These are phyloP conservation scores for Nothobranchius furzeri DNA, from an alignment of 2,113 vertebrate species.

Conservation along the genomic window DNA sequence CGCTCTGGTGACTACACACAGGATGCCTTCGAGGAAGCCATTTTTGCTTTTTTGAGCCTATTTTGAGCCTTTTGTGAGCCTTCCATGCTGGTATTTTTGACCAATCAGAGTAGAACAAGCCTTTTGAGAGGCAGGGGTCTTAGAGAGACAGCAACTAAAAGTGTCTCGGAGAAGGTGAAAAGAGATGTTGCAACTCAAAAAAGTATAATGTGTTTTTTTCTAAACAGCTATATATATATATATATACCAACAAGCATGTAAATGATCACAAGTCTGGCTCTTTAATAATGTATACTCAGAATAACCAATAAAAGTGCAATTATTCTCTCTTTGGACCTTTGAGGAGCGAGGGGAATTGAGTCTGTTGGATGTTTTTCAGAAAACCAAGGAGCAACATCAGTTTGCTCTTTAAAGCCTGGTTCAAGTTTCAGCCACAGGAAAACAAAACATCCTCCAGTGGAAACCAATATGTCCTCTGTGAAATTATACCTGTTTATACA, in stretches of 20 bases:
- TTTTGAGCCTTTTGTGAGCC: background rate
- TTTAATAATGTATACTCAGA: background rate
- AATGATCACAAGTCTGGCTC: background rate
- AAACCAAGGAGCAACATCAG: background rate
- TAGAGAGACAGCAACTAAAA: background rate
- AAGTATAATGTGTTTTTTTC: too few relatives aligned
- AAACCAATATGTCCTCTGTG: background rate
- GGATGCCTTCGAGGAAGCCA: background rate
- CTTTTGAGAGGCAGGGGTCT: background rate
- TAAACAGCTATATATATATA: too few relatives aligned
- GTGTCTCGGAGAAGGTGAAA: background rate
- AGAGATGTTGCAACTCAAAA: too few relatives aligned
- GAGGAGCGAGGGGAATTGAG: background rate
- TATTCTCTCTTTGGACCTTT: background rate
- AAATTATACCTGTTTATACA: conserved; percentile 3
- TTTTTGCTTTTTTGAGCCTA: background rate
- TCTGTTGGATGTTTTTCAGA: background rate
- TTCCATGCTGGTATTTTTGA: background rate
- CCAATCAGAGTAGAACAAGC: background rate
- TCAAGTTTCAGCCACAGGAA: background rate
- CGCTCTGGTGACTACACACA: too few relatives aligned
- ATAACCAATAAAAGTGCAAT: background rate
- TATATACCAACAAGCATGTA: background rate
- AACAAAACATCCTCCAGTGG: background rate
- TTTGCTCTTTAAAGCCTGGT: background rate